These are phyloP conservation scores for Falco peregrinus DNA, from an alignment of 2,797 vertebrate genomes.

Conservation along the genomic window DNA sequence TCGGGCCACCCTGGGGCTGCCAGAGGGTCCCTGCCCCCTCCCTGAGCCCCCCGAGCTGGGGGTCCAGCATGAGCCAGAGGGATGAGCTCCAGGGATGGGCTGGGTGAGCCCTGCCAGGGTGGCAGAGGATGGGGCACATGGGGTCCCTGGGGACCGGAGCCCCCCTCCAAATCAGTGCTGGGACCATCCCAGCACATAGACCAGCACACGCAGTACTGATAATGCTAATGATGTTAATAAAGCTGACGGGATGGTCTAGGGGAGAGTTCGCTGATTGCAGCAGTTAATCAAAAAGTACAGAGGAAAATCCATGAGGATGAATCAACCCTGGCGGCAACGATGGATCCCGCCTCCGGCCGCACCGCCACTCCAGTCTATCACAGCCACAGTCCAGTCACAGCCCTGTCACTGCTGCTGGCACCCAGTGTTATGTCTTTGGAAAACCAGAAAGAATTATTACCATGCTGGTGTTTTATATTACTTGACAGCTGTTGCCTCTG, in stretches of 20 bases:
- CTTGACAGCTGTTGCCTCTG: background rate
- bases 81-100: background rate
- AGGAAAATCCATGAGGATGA: fast-evolving
- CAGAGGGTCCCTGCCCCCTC: background rate
- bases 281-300: background rate
- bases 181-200: background rate
- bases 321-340: fast-evolving
- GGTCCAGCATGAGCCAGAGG: background rate
- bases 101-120: background rate
- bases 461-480: background rate
- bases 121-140: background rate
- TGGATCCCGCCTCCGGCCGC: background rate
- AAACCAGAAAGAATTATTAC: background rate
- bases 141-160: background rate
- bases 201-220: fast-evolving
- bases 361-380: no score
- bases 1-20: fast-evolving
- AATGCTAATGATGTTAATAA: fast-evolving
- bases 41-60: background rate
- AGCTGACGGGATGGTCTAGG: background rate
- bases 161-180: background rate
- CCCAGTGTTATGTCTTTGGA: background rate
- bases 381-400: no score
- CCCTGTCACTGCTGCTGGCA: background rate
- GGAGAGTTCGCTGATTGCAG: background rate